These are phyloP conservation scores for Aleiodes testaceus DNA, from an alignment of 2,888 invertebrate species.

Conservation along the genomic window DNA sequence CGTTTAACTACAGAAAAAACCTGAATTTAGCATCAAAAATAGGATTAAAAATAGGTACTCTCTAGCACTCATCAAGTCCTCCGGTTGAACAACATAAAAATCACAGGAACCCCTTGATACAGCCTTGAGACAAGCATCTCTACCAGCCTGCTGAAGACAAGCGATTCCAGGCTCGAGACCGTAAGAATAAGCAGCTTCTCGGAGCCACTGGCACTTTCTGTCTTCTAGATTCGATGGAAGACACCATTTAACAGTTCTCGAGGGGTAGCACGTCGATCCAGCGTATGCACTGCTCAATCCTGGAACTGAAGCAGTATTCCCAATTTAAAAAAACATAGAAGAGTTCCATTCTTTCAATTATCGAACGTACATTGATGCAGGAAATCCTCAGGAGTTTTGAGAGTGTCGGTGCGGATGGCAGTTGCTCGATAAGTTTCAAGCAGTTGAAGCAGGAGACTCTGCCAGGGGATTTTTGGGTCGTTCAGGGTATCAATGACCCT, in stretches of 20 bases:
- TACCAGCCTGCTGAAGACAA: constrained; percentile 79
- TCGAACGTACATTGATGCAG: constrained; percentile 73
- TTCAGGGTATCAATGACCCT: constrained; percentile 73
- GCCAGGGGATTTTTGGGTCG: constrained; percentile 74
- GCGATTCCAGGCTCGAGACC: constrained; percentile 87
- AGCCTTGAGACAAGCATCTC: constrained; percentile 81
- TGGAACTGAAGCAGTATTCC: constrained; percentile 57
- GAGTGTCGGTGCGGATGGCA: constrained; percentile 69
- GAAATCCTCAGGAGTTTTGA: constrained; percentile 80
- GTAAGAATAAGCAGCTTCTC: constrained; percentile 82
- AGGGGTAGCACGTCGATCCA: constrained; percentile 63
- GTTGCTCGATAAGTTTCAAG: constrained; percentile 77
- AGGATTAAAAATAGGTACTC: constrained; percentile 73
- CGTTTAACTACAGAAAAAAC: background rate
- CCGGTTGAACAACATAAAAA: constrained; percentile 82
- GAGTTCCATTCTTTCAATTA: background rate
- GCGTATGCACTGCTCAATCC: constrained; percentile 69
- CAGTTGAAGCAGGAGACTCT: constrained; percentile 77
- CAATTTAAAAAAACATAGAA: constrained; percentile 37
- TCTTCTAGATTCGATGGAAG: constrained; percentile 81
- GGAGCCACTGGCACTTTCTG: constrained; percentile 86
- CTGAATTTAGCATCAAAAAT: constrained; percentile 32
- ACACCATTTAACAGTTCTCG: constrained; percentile 74
- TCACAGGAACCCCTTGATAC: constrained; percentile 80
- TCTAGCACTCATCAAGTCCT: constrained; percentile 81